Base-by-base conservation (phyloP, 2,113 vertebrate species). In the Silurus meridionalis region DNA sequence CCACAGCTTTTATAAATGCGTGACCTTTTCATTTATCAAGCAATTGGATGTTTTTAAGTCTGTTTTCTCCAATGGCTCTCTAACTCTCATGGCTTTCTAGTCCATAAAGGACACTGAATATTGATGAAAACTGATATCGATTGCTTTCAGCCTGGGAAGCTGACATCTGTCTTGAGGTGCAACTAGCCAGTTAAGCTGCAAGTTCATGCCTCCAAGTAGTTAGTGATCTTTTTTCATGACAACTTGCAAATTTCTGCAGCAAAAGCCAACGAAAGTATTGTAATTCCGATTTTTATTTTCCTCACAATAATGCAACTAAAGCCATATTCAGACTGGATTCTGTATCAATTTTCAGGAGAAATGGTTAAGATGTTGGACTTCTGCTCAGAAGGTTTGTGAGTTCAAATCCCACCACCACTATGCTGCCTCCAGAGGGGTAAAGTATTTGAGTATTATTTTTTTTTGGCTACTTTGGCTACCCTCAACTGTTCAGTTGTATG, bases 1-100 rank as follows among this genome's bases (percentile, higher is more conserved):
- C 55, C n/a, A 17, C 61, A 17, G 69, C 71, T 23, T 37, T 63
- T 66, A 69, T 82, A 80, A 83, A 86, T 63, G 78, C 46, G 23
- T 53, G 52, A 57, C 77, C 55, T 58, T 58, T 60, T 37, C 25
- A 37, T 1, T 37, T 58, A 13, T 37, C 25, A n/a, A 60, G 55
- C 77, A 19, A 58, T 60, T 60, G 55, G 15, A 37, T 19, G 77
- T 14, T n/a, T 37, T 78, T 15, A 11, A 60, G 15, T 37, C 23
- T 58, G 37, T 55, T 37, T 78, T 78, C n/a, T 55, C 13, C 6
- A 13, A 55, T 57, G 37, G 9, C 25, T 8, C 15, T 79, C 77
- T 9, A 8, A 79, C 57, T 58, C 25, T 37, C 25, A 19, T 37
- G 25, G 60, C 77, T 37, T 80, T 80, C 55, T 80, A 11, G 15